Percentiles rank a stretch among this genome's conserved stretches.
Conservation (phyloP, 2,888 invertebrate species). For the Thymelicus sylvestris region DNA sequence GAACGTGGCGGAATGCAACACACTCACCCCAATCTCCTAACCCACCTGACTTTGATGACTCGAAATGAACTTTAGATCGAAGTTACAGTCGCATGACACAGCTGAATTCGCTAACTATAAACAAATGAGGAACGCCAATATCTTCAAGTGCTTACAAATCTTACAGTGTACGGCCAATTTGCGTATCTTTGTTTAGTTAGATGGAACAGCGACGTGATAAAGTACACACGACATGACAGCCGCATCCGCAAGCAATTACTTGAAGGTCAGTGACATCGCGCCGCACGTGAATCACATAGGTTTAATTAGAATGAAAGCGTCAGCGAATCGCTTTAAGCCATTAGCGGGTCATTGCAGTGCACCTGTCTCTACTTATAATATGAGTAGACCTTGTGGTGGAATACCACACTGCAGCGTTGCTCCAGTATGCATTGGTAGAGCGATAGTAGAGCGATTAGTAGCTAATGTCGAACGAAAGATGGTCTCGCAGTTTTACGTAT, state of each 20-base stretch:
- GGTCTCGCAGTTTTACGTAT: too few species aligned
- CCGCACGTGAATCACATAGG: constrained; percentile 61
- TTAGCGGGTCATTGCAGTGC: background rate
- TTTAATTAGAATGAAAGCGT: constrained; percentile 60
- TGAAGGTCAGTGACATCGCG: constrained; percentile 75
- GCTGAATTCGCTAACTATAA: constrained; percentile 17
- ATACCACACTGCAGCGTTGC: background rate
- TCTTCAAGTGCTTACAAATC: background rate
- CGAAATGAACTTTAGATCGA: constrained; percentile 44
- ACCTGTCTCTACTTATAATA: background rate
- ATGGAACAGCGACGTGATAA: constrained; percentile 61
- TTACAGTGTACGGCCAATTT: constrained; percentile 38
- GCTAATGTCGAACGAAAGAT: too few species aligned
- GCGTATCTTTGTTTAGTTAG: constrained; percentile 55
- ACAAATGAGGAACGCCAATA: constrained; percentile 10
- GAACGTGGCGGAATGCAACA: constrained; percentile 73
- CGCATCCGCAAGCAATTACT: constrained; percentile 65
- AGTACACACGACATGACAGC: constrained; percentile 55
- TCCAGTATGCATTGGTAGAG: background rate
- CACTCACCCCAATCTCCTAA: constrained; percentile 59
- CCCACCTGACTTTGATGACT: constrained; percentile 49
- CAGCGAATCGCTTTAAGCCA: constrained; percentile 34
- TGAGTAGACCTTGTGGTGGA: background rate
- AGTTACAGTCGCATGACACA: constrained; percentile 32
- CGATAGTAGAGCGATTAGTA: background rate